Conservation (phyloP, 2,888 invertebrate genomes). For the Ophioninae sp. region DNA sequence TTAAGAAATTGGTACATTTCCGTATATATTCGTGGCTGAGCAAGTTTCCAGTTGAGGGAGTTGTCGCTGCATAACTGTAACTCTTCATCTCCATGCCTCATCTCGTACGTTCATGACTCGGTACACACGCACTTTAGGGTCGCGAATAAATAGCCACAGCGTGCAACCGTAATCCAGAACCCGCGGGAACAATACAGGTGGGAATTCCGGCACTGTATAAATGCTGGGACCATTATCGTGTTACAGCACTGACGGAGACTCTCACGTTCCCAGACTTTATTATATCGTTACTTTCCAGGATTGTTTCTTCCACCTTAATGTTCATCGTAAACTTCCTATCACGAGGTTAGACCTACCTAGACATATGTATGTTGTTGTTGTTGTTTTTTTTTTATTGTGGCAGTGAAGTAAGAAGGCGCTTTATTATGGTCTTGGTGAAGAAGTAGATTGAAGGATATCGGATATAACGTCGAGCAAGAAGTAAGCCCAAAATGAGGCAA, state of each 20-base stretch:
- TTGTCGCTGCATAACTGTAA: constrained; percentile 15
- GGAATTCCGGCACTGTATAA: constrained; percentile 21
- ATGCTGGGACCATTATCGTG: constrained; percentile 24
- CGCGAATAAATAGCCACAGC: constrained; percentile 13
- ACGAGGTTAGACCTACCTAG: background rate
- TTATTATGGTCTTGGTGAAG: constrained; percentile 8
- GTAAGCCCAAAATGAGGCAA: too few relatives aligned
- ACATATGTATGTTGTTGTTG: constrained; percentile 24
- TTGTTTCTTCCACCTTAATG: constrained; percentile 37
- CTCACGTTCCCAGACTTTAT: constrained; percentile 43
- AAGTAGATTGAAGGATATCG: too few relatives aligned
- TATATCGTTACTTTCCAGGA: constrained; percentile 33
- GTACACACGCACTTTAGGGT: constrained; percentile 18
- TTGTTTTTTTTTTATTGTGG: constrained; percentile 20
- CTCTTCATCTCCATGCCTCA: constrained; percentile 27
- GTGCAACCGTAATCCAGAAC: constrained; percentile 12
- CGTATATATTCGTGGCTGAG: constrained; percentile 4
- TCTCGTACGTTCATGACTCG: background rate
- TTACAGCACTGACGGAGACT: constrained; percentile 18
- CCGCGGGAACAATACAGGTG: constrained; percentile 16
- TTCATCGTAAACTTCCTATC: constrained; percentile 35
- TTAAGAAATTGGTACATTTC: constrained; percentile 6
- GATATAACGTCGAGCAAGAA: background rate
- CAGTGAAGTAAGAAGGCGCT: background rate
- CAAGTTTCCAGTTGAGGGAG: background rate